phyloP scores from a whole-genome alignment of 2,888 invertebrate genomes.

The Cremastinae sp. region DNA sequence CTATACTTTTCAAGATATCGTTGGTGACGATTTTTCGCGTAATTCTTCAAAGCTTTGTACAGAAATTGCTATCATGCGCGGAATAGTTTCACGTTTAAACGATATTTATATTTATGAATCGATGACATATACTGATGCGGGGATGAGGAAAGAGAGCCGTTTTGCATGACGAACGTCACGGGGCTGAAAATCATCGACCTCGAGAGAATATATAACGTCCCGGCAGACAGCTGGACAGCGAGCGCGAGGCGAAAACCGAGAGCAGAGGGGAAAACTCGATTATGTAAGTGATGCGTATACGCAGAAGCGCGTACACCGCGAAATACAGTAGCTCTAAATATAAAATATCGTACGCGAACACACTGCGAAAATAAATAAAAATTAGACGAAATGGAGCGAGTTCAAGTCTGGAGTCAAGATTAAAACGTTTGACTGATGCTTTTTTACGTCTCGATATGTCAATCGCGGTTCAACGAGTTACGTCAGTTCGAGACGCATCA shows the following conservation, averaged over 20 bases:
- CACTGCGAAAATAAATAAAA: slow-evolving; percentile 7
- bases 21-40: neutral
- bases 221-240: slow-evolving; percentile 74
- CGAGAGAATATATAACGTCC: slow-evolving; percentile 19
- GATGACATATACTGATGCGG: too few species aligned
- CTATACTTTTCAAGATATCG: slow-evolving; percentile 21
- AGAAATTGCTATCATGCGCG: too few species aligned
- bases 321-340: slow-evolving; percentile 30
- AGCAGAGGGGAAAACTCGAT: slow-evolving; percentile 62
- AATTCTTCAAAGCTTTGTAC: too few species aligned
- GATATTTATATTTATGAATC: too few species aligned
- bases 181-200: slow-evolving; percentile 34
- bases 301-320: slow-evolving; percentile 57
- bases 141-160: too few species aligned
- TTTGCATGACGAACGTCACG: slow-evolving; percentile 12
- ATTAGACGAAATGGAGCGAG: slow-evolving; percentile 11
- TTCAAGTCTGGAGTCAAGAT: slow-evolving; percentile 39
- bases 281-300: slow-evolving; percentile 68
- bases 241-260: slow-evolving; percentile 16
- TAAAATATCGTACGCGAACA: neutral
- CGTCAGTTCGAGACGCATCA: slow-evolving; percentile 13
- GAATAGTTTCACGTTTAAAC: too few species aligned
- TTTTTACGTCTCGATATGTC: slow-evolving; percentile 60
- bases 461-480: slow-evolving; percentile 25
- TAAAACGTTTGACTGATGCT: slow-evolving; percentile 33